These are phyloP conservation scores for Myotis myotis DNA, from an alignment of 2,797 vertebrate genomes.

Conservation along the genomic window DNA sequence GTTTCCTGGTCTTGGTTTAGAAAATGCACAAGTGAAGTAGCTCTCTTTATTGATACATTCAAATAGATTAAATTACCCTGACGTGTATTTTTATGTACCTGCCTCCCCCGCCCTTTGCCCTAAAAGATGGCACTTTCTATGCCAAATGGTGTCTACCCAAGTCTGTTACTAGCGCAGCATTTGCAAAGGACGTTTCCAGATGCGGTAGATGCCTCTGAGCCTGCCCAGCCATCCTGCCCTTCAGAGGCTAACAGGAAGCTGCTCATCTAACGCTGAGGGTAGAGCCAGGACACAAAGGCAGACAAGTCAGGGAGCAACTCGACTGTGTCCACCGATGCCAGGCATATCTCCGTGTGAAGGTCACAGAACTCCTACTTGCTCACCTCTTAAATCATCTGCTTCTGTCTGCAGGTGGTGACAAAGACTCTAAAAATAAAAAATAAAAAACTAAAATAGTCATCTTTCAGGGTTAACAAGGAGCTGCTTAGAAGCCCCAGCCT, in stretches of 20 bases:
- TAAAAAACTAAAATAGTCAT: slow-evolving; percentile 77
- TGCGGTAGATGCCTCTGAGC: neutral
- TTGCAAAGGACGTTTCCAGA: slow-evolving; percentile 53
- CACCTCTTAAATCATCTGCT: slow-evolving; percentile 63
- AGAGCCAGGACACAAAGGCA: slow-evolving; percentile 68
- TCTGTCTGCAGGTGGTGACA: slow-evolving; percentile 65
- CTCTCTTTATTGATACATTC: slow-evolving; percentile 54
- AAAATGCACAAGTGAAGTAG: neutral
- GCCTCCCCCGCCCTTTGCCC: neutral
- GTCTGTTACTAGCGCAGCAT: neutral
- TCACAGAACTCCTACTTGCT: slow-evolving; percentile 58
- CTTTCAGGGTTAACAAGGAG: slow-evolving; percentile 83
- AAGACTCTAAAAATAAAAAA: slow-evolving; percentile 65
- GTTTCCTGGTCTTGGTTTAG: slow-evolving; percentile 52
- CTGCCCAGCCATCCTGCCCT: slow-evolving; percentile 50
- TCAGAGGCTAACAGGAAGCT: slow-evolving; percentile 70
- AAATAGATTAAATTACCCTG: slow-evolving; percentile 49
- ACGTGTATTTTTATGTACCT: slow-evolving; percentile 45
- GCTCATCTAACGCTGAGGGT: slow-evolving; percentile 74
- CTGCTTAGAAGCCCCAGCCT: slow-evolving; percentile 71
- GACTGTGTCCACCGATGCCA: slow-evolving; percentile 49
- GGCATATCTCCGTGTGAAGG: slow-evolving; percentile 53
- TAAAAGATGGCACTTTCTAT: neutral
- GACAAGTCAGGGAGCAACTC: slow-evolving; percentile 67
- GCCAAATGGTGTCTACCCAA: slow-evolving; percentile 43